These are phyloP conservation scores for Alauda arvensis DNA, from an alignment of 2,797 vertebrate species.

Conservation along the genomic window DNA sequence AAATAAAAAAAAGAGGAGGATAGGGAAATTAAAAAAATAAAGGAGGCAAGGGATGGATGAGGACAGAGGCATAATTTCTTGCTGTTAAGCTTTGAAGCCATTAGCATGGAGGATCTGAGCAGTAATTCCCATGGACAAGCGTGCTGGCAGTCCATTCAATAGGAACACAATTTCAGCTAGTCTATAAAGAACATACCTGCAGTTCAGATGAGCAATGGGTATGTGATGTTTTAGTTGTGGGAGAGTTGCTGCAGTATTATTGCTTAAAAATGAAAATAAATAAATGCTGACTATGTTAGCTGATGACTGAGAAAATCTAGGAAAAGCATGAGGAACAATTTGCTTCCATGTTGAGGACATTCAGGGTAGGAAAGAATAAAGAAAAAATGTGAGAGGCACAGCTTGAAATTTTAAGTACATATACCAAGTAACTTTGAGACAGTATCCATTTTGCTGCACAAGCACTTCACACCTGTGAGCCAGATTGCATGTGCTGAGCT, in stretches of 20 bases:
- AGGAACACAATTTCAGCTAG: slow-evolving; percentile 38
- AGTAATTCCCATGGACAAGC: slow-evolving; percentile 74
- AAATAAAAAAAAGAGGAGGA: slow-evolving; percentile 42
- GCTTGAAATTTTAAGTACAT: slow-evolving; percentile 48
- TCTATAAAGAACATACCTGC: slow-evolving; percentile 54
- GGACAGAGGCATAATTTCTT: slow-evolving; percentile 33
- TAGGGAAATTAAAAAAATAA: slow-evolving; percentile 43
- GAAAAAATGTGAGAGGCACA: slow-evolving; percentile 47
- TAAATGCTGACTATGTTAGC: slow-evolving; percentile 56
- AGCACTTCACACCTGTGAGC: slow-evolving; percentile 42
- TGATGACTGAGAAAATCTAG: slow-evolving; percentile 55
- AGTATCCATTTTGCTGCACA: slow-evolving; percentile 22
- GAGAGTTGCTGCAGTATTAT: slow-evolving; percentile 53
- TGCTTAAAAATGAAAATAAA: slow-evolving; percentile 65
- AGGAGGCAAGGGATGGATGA: slow-evolving; percentile 54
- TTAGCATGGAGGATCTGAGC: slow-evolving; percentile 48
- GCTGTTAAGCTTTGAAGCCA: slow-evolving; percentile 39
- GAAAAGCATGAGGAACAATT: slow-evolving; percentile 58
- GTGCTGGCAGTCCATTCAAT: slow-evolving; percentile 82
- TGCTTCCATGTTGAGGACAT: slow-evolving; percentile 31
- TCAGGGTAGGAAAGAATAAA: slow-evolving; percentile 52
- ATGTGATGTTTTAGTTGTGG: slow-evolving; percentile 63
- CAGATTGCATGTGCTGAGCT: slow-evolving; percentile 46
- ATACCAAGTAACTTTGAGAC: slow-evolving; percentile 13
- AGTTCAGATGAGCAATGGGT: slow-evolving; percentile 70